phyloP scores from a whole-genome alignment of 2,888 invertebrate species.

The Limulus polyphemus region DNA sequence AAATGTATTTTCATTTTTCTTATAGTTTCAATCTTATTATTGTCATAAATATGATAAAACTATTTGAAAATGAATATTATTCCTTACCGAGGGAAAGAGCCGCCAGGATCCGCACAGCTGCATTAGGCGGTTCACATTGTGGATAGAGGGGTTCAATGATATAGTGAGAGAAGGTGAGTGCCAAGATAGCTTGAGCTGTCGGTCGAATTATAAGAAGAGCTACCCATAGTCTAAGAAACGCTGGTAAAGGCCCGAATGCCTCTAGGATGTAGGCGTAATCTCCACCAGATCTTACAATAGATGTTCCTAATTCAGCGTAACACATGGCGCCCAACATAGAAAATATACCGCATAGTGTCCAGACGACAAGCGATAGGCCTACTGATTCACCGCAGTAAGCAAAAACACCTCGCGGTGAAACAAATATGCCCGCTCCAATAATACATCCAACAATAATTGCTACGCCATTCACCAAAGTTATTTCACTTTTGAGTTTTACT shows the following conservation, averaged over 20 bases:
- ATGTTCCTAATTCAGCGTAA: constrained; percentile 80
- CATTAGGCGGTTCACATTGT: constrained; percentile 59
- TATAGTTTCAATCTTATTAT: no score
- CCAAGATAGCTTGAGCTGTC: constrained; percentile 72
- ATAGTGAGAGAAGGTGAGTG: constrained; percentile 81
- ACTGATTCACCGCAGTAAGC: constrained; percentile 45
- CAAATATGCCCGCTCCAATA: constrained; percentile 82
- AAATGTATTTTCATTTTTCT: no score
- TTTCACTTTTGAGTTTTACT: constrained; percentile 52
- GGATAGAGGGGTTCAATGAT: constrained; percentile 70
- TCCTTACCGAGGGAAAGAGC: constrained; percentile 70
- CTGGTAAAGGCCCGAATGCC: constrained; percentile 76
- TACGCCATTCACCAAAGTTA: constrained; percentile 72
- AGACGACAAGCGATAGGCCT: constrained; percentile 61
- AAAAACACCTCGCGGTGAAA: constrained; percentile 59
- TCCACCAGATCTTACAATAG: constrained; percentile 70
- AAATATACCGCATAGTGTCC: constrained; percentile 62
- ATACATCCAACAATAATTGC: constrained; percentile 78
- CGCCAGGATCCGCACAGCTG: constrained; percentile 63
- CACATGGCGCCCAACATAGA: constrained; percentile 76
- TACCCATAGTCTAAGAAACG: constrained; percentile 73
- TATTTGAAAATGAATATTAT: constrained; percentile 2
- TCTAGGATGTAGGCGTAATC: constrained; percentile 82
- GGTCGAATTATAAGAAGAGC: constrained; percentile 66
- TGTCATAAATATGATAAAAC: no score